phyloP scores from a whole-genome alignment of 2,113 vertebrate species.

The Pluvianellus socialis region DNA sequence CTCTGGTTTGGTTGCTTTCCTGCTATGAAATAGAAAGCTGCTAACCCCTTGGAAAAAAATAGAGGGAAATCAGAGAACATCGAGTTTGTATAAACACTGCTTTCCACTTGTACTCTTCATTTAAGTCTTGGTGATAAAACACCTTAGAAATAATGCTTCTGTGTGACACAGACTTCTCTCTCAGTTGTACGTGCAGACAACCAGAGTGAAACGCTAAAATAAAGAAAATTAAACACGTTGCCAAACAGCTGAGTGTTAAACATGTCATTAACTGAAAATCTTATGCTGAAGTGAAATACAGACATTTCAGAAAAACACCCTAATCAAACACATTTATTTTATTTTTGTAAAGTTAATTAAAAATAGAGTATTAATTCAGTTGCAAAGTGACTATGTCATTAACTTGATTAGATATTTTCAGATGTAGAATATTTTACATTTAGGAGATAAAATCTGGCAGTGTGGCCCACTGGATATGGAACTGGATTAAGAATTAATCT shows the following conservation, averaged over 20 bases:
- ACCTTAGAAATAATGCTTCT: constrained; percentile 3
- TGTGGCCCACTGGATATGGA: neutral
- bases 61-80: constrained; percentile 1
- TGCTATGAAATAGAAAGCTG: constrained; percentile 63
- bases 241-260: neutral
- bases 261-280: constrained; percentile 8
- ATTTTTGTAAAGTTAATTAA: constrained; percentile 26
- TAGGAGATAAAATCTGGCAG: constrained; percentile 48
- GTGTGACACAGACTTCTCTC: neutral
- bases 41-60: constrained; percentile 45
- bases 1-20: constrained; percentile 61
- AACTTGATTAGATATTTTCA: constrained; percentile 39
- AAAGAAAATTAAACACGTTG: constrained; percentile 15
- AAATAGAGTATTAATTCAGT: constrained; percentile 26
- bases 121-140: constrained; percentile 33
- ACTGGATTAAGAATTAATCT: constrained; percentile 41
- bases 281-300: neutral
- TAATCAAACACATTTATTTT: constrained; percentile 2
- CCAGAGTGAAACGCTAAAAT: neutral
- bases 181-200: neutral
- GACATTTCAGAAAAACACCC: neutral
- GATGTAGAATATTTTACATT: constrained; percentile 41
- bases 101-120: constrained; percentile 34
- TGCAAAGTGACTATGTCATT: neutral
- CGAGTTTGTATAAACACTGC: constrained; percentile 28